These are phyloP conservation scores for Acestrorhynchus altus DNA, from an alignment of 2,797 vertebrate species.

Conservation along the genomic window DNA sequence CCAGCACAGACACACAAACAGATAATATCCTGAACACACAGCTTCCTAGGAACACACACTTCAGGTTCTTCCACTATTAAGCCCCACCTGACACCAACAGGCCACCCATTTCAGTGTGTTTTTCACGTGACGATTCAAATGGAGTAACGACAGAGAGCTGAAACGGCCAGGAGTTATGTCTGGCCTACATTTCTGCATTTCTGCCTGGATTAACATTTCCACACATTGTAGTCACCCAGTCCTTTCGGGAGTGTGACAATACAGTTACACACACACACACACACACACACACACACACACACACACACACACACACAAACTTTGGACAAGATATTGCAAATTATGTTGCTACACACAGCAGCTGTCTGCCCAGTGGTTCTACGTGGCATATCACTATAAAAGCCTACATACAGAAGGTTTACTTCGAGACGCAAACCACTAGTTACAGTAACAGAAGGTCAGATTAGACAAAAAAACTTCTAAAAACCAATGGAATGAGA, in stretches of 20 bases:
- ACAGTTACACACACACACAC: constrained; percentile 12
- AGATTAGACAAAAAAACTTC: too few relatives aligned
- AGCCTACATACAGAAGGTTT: too few relatives aligned
- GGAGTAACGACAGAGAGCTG: neutral
- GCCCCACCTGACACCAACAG: neutral
- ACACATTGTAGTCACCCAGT: constrained; percentile 41
- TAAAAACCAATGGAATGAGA: too few relatives aligned
- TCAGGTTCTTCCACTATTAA: constrained; percentile 54
- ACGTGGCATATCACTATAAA: too few relatives aligned
- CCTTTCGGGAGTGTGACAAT: constrained; percentile 21
- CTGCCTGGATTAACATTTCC: constrained; percentile 56
- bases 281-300: constrained; percentile 19
- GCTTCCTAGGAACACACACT: constrained; percentile 42
- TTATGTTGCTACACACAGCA: too few relatives aligned
- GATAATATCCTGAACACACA: constrained; percentile 12
- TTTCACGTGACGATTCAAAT: constrained; percentile 50
- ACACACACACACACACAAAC: neutral
- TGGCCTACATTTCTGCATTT: constrained; percentile 43
- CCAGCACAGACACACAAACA: constrained; percentile 4
- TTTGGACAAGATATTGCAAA: too few relatives aligned
- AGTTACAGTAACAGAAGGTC: too few relatives aligned
- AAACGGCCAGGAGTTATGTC: constrained; percentile 27
- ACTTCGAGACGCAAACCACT: too few relatives aligned
- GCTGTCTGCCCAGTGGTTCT: too few relatives aligned
- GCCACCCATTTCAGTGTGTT: neutral